A percentile compares a stretch with the other conserved stretches of the same genome.
These are phyloP conservation scores for Corvus hawaiiensis DNA, from an alignment of 2,113 vertebrate genomes.

Conservation along the genomic window DNA sequence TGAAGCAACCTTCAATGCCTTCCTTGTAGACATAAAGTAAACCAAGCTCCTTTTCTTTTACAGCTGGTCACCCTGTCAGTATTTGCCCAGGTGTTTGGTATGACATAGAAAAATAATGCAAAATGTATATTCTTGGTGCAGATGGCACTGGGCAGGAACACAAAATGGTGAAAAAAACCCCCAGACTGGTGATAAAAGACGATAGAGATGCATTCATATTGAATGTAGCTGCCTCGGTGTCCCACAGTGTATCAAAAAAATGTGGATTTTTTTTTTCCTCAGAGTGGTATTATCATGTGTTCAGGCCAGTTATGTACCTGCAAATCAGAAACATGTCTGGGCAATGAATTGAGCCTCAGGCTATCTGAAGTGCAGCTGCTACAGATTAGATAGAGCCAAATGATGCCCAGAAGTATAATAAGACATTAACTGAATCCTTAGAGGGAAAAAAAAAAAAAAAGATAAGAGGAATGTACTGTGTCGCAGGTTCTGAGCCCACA, in stretches of 20 bases:
- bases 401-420: background rate
- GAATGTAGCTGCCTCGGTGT: background rate
- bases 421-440: background rate
- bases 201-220: rapidly evolving
- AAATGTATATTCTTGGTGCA: background rate
- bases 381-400: background rate
- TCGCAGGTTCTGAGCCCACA: background rate
- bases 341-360: background rate
- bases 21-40: background rate
- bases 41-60: background rate
- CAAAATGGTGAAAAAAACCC: background rate
- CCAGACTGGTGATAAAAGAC: background rate
- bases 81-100: background rate
- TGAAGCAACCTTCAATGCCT: rapidly evolving
- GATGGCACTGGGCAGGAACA: background rate
- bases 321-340: background rate
- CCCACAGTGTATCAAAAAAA: rapidly evolving
- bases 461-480: background rate
- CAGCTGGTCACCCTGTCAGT: background rate
- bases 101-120: background rate
- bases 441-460: no score
- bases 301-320: background rate
- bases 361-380: background rate
- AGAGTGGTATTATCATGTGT: no score
- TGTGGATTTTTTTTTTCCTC: background rate